Percentiles rank a stretch among this genome's conserved stretches.
Conservation (phyloP, 1,140 invertebrate genomes). For the Cydia amplana region DNA sequence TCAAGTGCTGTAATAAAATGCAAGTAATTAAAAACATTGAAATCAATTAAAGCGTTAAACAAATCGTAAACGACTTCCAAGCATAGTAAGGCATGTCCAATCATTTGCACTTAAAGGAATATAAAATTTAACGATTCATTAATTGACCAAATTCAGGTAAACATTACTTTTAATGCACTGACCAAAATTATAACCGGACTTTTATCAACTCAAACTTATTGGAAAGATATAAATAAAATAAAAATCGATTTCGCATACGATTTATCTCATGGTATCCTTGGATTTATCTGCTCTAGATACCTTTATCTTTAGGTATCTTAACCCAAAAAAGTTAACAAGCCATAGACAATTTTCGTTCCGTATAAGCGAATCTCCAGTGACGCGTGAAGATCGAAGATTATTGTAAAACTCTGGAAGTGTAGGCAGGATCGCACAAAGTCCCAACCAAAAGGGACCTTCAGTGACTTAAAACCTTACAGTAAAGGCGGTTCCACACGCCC, state of each 20-base stretch:
- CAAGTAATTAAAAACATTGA: background rate
- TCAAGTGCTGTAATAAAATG: background rate
- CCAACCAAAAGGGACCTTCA: conserved; percentile 50
- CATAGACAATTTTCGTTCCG: conserved; percentile 5
- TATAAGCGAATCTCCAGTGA: conserved; percentile 41
- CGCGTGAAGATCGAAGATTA: conserved; percentile 55
- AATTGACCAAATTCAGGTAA: background rate
- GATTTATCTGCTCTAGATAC: conserved; percentile 26
- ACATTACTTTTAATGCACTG: background rate
- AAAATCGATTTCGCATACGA: background rate
- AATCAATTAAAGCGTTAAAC: background rate
- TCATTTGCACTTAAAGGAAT: conserved; percentile 7
- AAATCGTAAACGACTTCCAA: conserved; percentile 1
- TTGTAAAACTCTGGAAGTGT: conserved; percentile 61
- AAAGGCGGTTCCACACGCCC: conserved; percentile 34
- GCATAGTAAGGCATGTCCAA: conserved; percentile 4
- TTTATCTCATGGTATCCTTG: conserved; percentile 23
- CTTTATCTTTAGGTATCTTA: conserved; percentile 28
- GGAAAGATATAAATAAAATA: background rate
- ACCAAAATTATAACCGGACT: background rate
- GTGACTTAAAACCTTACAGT: conserved; percentile 54
- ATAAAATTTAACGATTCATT: conserved; percentile 12
- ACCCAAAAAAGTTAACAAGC: background rate
- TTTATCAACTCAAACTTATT: background rate
- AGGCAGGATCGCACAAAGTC: conserved; percentile 53